Evolutionary conservation across 2,797 vertebrate species (phyloP), one percentile per base, ranked within the genome.

Genomic region (Molossus molossus): DNA sequence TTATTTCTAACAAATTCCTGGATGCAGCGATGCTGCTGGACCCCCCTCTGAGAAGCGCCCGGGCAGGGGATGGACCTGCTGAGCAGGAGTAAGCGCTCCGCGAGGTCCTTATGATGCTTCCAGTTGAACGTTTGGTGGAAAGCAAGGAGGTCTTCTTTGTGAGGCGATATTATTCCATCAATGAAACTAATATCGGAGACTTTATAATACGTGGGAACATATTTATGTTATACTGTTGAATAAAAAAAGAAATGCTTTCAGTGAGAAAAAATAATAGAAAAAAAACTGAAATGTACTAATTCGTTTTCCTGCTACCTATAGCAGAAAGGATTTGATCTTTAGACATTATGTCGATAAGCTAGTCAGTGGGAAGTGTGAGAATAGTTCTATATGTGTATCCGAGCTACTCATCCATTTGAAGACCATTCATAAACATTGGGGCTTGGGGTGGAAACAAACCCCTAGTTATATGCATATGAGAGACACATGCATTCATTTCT

Each of bases 41-140:
- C 50, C 65, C 13, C 27, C 77, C 37, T 70, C 58, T 10, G 62
- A 86, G 50, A 50, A 58, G 48, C 57, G 3, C 8, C 33, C 57
- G n/a, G 13, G 0, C 25, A 17, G 15, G 57, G 7, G 1, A 10
- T 0, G 79, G 60, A 29, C 0, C 0, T 0, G 25, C 5, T 33
- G 25, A 55, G 25, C 0, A 50, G 13, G 20, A 53, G 4, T 15
- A 17, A 15, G 10, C 33, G 64, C 72, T 27, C 5, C 8, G 9
- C 9, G 58, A 87, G 45, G 50, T 17, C 9, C 18, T 72, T 27
- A 4, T 11, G 37, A n/a, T 20, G 20, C 48, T 48, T 87, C 40
- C 13, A 5, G 17, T 3, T 76, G 25, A 67, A 67, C n/a, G 75
- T 76, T 18, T n/a, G 17, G 4, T 29, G 10, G 45, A 73, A 25